Evolutionary conservation across 2,113 vertebrate genomes (phyloP).

Genomic region (Abramis brama): DNA sequence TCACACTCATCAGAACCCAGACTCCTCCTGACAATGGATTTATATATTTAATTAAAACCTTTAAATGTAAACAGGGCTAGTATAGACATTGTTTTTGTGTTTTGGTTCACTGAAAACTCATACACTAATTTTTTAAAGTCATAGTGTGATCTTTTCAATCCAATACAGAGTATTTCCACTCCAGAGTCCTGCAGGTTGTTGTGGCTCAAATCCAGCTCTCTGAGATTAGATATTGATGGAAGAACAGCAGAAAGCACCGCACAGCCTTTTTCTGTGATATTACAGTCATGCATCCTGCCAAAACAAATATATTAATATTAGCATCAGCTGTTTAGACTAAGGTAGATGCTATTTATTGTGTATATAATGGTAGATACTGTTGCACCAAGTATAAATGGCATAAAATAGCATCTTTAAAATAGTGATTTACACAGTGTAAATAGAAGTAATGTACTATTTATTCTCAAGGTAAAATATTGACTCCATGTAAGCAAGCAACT

Average conservation of each 20-base stretch:
- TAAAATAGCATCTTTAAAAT: background rate
- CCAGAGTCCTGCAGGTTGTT: conserved; percentile 23
- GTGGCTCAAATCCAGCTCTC: conserved; percentile 24
- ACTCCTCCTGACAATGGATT: background rate
- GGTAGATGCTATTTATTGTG: background rate
- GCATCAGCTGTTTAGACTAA: background rate
- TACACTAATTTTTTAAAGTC: background rate
- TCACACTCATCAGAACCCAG: background rate
- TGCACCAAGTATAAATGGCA: background rate
- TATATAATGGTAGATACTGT: background rate
- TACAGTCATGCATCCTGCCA: background rate
- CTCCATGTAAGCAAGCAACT: background rate
- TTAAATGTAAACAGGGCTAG: background rate
- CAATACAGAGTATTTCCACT: conserved; percentile 13
- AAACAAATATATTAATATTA: background rate
- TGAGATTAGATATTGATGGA: background rate
- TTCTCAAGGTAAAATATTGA: background rate
- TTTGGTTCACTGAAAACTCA: background rate
- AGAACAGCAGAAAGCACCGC: background rate
- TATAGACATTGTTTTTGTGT: background rate
- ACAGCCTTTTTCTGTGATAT: background rate
- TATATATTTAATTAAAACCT: background rate
- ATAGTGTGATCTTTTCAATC: background rate
- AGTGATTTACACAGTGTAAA: background rate
- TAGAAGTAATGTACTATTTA: background rate